Evolutionary conservation across 2,888 invertebrate species (phyloP), one percentile per base, ranked within the genome.

Genomic region (Steromphala cineraria): DNA sequence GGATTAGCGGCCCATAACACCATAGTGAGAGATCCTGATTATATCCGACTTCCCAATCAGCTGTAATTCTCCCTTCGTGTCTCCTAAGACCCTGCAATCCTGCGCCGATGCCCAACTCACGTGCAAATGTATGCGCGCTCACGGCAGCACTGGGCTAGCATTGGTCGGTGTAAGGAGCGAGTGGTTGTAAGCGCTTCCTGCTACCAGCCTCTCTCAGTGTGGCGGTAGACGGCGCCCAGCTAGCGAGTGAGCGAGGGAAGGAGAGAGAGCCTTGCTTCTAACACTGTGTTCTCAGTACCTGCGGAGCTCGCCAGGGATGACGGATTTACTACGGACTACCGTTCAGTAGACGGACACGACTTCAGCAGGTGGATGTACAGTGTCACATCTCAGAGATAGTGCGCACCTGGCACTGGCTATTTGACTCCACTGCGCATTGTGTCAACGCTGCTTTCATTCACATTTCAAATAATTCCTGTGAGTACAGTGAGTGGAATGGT

Each of bases 61-160:
- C 28, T 71, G 71, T 71, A 71, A 71, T 71, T 71, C 71, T 36
- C 71, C 36, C 28, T 71, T 31, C 71, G 40, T 71, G 71, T 40
- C 71, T 40, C 71, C 28, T 71, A 71, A 71, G 36, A 13, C 19
- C 31, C n/a, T 36, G 19, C 17, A 36, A 71, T 36, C 31, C 19
- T 36, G 71, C 71, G 71, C 71, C 19, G 71, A 71, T 71, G 31
- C 36, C 36, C 28, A 71, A 71, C 71, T 71, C 71, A 71, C 71
- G 71, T 71, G 71, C 36, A 71, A 71, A 71, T 71, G 28, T 71
- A 71, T 71, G 71, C 71, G 36, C 71, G 71, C 28, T 71, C 71
- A 71, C 36, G 71, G 31, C 71, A 31, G 40, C 36, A 17, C 40
- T 36, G n/a, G 19, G 36, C 71, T 36, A 19, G 71, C 36, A 71